phyloP scores from a whole-genome alignment of 2,113 vertebrate species.

The Lipophrys pholis region DNA sequence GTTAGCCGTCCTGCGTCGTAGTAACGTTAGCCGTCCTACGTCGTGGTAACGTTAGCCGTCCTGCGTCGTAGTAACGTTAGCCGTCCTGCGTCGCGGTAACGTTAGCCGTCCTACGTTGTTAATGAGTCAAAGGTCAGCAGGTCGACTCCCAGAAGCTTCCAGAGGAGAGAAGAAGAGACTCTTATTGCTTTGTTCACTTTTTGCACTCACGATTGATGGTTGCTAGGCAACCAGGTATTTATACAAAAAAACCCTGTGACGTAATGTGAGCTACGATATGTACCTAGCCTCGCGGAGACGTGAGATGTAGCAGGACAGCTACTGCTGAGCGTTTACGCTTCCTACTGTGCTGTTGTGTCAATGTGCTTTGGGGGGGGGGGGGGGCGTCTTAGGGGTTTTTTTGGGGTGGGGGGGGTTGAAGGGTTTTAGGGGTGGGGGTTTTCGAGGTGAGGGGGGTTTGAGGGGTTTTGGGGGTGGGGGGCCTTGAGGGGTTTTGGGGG shows the following conservation, averaged over 20 bases:
- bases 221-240: conserved; percentile 66
- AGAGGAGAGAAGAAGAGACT: conserved; percentile 69
- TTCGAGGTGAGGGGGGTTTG: too few species aligned
- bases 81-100: too few species aligned
- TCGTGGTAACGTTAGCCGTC: conserved; percentile 21
- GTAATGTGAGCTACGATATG: conserved; percentile 66
- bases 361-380: conserved; percentile 56
- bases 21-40: not conserved
- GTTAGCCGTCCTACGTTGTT: not conserved
- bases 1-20: conserved; percentile 46
- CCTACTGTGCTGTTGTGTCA: conserved; percentile 36
- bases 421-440: not conserved
- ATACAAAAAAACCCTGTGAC: conserved; percentile 82
- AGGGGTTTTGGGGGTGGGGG: too few species aligned
- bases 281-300: conserved; percentile 28
- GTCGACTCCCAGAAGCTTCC: conserved; percentile 56
- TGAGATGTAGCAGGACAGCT: conserved; percentile 34
- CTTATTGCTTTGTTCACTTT: conserved; percentile 86
- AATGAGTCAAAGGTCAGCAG: conserved; percentile 40
- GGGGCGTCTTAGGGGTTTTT: too few species aligned
- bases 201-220: conserved; percentile 77
- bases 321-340: conserved; percentile 35
- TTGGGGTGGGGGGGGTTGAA: not conserved
- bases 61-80: conserved; percentile 31
- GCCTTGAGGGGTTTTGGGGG: too few species aligned